Evolutionary conservation across 2,797 vertebrate genomes (phyloP), one percentile per base, ranked within the genome.

Genomic region (Pipistrellus nathusii): DNA sequence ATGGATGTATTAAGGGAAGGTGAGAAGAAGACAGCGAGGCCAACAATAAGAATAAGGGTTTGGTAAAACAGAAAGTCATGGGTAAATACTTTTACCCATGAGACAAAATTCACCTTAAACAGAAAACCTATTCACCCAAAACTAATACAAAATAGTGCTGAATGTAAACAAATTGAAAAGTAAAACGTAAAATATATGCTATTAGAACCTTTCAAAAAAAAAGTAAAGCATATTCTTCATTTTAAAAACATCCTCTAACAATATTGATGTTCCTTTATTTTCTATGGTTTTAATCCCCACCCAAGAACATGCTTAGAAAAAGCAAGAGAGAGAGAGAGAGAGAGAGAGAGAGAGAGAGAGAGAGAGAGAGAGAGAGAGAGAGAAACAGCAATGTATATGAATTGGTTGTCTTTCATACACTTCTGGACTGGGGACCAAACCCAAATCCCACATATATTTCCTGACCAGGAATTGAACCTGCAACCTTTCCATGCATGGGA

Each of bases 221-320:
- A 55, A 23, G 46, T 32, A 55, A 77, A 88, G 18, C 32, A 71
- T 91, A 15, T 48, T 86, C 77, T 94, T 91, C 73, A 10, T 73
- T 66, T 85, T 55, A 69, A 84, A 95, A 86, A 92, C 35, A 75
- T 73, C 59, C 51, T 94, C 41, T 76, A 53, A 32, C 27, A 66
- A 88, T n/a, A 68, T 6, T 3, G 72, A 69, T 68, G 64, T 35
- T 35, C 17, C n/a, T 20, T 68, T 68, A 32, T 68, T 35, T 68
- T 64, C 62, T 64, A 27, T 14, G 30, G 18, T 68, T 68, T 68
- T 68, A 68, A 68, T 68, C n/a, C n/a, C n/a, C n/a, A 68, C 4
- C n/a, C 4, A 35, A 35, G n/a, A 32, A 35, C 64, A 68, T 68
- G 64, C n/a, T 68, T 66, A 66, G 64, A 66, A n/a, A 18, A 14